Conservation (phyloP, 2,888 invertebrate species). For the Catocala nupta region DNA sequence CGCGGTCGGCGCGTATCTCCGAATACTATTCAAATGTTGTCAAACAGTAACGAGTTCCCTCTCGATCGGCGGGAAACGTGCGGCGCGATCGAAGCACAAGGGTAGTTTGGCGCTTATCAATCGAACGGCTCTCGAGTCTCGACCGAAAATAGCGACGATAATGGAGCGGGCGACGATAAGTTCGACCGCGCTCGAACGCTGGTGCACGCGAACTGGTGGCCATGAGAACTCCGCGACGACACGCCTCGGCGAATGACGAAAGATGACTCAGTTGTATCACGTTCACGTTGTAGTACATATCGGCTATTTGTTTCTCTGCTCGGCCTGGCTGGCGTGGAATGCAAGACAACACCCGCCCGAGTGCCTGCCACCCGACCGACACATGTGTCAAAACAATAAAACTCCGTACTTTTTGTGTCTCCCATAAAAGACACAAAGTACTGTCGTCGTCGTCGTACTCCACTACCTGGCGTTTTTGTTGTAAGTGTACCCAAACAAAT, state of each 20-base stretch:
- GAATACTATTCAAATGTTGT: constrained; percentile 2
- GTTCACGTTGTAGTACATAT: constrained; percentile 59
- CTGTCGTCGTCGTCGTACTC: neutral
- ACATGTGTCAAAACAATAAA: constrained; percentile 36
- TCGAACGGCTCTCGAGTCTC: constrained; percentile 62
- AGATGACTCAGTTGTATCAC: constrained; percentile 79
- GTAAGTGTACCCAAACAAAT: too few relatives aligned
- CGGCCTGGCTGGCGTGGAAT: constrained; percentile 53
- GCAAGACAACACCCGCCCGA: constrained; percentile 47
- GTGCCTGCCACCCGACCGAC: constrained; percentile 4
- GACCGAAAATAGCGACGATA: constrained; percentile 69
- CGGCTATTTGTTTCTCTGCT: constrained; percentile 65
- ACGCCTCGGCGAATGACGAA: constrained; percentile 69
- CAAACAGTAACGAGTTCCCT: neutral
- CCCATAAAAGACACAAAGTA: constrained; percentile 5
- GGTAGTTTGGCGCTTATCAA: constrained; percentile 66
- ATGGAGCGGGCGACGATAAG: constrained; percentile 55
- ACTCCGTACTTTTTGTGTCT: constrained; percentile 19
- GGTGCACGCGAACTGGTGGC: constrained; percentile 81
- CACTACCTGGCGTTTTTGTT: too few relatives aligned
- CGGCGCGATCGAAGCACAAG: constrained; percentile 57
- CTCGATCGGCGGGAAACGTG: constrained; percentile 44
- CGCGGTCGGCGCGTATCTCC: constrained; percentile 22
- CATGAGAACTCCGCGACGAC: constrained; percentile 67
- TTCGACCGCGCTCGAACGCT: constrained; percentile 72